A percentile compares a stretch with the other conserved stretches of the same genome.
Evolutionary conservation across 2,797 vertebrate genomes (phyloP).

Genomic region (Rhincodon typus): DNA sequence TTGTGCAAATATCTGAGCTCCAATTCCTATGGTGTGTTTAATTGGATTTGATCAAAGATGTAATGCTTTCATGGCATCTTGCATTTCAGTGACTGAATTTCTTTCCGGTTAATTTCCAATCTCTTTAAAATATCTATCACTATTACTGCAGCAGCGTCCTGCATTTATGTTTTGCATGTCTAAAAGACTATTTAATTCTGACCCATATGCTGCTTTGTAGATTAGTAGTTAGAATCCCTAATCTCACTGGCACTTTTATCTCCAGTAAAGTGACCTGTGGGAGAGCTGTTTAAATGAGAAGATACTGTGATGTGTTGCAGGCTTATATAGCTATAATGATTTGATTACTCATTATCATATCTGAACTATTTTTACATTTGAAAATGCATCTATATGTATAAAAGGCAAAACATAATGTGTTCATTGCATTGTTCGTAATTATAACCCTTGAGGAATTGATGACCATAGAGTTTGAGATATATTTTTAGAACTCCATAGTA

Average conservation of each 20-base stretch:
- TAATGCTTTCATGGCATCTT: background rate
- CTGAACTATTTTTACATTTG: background rate
- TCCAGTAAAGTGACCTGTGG: background rate
- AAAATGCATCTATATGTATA: background rate
- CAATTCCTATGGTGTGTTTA: background rate
- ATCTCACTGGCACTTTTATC: background rate
- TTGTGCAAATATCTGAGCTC: background rate
- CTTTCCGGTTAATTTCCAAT: background rate
- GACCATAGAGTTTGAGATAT: background rate
- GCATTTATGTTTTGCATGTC: background rate
- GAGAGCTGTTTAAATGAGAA: constrained; percentile 5
- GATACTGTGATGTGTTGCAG: background rate
- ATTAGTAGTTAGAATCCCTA: constrained; percentile 26
- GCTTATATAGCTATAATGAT: background rate
- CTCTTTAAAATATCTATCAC: background rate
- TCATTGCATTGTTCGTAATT: background rate
- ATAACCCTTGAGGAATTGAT: background rate
- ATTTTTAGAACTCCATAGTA: background rate
- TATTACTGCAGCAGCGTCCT: background rate
- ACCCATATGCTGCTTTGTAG: constrained; percentile 32
- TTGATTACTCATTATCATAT: background rate
- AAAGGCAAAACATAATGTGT: background rate
- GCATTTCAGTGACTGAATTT: background rate
- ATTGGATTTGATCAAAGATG: background rate
- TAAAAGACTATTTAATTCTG: constrained; percentile 27